phyloP scores from a whole-genome alignment of 1,140 invertebrate genomes.

The Charaxes varanes region DNA sequence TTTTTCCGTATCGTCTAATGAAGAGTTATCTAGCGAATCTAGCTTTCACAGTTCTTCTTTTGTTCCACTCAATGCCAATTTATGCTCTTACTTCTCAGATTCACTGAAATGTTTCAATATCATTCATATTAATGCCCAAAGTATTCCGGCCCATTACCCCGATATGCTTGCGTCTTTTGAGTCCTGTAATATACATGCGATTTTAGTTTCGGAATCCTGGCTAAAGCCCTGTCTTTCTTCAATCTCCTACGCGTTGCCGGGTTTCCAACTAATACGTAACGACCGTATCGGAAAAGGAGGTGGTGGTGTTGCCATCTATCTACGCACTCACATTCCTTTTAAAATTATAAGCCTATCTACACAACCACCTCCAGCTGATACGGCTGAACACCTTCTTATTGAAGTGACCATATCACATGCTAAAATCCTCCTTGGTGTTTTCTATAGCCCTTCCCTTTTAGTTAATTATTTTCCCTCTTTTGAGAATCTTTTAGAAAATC shows the following conservation, averaged over 20 bases:
- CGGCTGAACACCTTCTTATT: not conserved
- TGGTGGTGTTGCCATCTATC: not conserved
- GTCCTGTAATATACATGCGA: too few species aligned
- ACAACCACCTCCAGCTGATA: not conserved
- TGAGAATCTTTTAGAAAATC: not conserved
- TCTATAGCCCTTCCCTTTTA: not conserved
- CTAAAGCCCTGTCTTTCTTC: not conserved
- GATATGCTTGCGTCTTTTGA: too few species aligned
- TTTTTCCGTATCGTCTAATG: too few species aligned
- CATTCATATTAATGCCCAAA: too few species aligned
- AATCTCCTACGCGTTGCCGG: not conserved
- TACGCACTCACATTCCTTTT: not conserved
- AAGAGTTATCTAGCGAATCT: too few species aligned
- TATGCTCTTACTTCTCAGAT: too few species aligned
- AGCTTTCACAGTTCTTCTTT: too few species aligned
- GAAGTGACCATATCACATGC: not conserved
- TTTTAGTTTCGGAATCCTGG: conserved; percentile 1
- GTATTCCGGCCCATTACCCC: too few species aligned
- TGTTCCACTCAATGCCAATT: too few species aligned
- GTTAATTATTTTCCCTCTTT: not conserved
- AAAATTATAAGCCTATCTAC: not conserved
- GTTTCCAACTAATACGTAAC: conserved; percentile 1
- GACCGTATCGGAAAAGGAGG: not conserved
- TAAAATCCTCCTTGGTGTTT: not conserved
- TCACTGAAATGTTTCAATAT: too few species aligned